These are phyloP conservation scores for Dryobates pubescens DNA, from an alignment of 2,797 vertebrate genomes.

Conservation along the genomic window DNA sequence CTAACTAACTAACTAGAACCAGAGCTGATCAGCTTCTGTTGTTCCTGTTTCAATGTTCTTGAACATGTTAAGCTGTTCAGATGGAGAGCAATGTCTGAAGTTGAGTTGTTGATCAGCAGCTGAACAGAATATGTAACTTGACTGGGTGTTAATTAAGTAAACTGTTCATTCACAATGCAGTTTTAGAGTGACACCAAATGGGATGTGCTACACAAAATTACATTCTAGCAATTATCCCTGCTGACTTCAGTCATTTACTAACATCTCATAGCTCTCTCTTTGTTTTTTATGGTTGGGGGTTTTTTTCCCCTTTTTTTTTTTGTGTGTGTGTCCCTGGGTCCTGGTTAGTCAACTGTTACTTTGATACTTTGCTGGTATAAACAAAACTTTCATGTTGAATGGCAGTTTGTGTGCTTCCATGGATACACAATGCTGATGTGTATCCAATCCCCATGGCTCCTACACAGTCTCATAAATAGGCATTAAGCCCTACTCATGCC, in stretches of 20 bases:
- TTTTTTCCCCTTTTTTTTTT: no score
- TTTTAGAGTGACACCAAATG: not conserved
- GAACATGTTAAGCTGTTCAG: not conserved
- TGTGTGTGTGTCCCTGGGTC: not conserved
- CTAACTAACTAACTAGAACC: not conserved
- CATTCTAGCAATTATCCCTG: not conserved
- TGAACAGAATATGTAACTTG: not conserved
- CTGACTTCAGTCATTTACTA: not conserved
- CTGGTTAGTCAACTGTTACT: not conserved
- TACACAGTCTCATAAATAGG: not conserved
- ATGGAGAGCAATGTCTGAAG: not conserved
- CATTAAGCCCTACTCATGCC: not conserved
- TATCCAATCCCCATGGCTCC: not conserved
- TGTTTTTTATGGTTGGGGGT: no score
- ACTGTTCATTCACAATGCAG: not conserved
- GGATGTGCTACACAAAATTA: not conserved
- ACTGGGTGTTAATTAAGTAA: not conserved
- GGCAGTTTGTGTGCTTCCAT: not conserved
- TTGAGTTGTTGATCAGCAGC: not conserved
- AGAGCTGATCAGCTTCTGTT: not conserved
- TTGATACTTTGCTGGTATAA: not conserved
- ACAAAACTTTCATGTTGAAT: not conserved
- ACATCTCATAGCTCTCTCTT: not conserved
- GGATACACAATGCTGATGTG: not conserved
- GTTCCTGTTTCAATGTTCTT: not conserved